Evolutionary conservation across 2,797 vertebrate genomes (phyloP), one percentile per base, ranked within the genome.

Genomic region (Triplophysa yarkandensis): DNA sequence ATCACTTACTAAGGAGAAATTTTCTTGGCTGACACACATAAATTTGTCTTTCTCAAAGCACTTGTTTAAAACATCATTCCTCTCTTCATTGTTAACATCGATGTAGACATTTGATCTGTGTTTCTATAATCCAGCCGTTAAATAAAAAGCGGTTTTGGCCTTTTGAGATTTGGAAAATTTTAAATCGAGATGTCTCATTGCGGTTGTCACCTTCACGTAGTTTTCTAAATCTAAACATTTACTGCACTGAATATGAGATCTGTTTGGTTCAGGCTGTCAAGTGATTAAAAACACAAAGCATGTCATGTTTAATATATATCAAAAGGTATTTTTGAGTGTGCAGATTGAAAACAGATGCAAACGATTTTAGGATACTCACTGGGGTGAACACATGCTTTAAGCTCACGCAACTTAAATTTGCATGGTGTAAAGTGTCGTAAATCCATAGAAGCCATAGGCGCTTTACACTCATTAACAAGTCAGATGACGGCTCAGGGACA

Each of bases 391-490:
- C 50, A 34, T 74, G 50, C 36, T 57, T 57, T 44, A 34, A 32
- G 39, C 28, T 46, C 11, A 28, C 58, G 50, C 52, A 70, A 74
- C 39, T 43, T 58, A 58, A 58, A 66, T 52, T 58, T 74, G 50
- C 62, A 23, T 58, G 39, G 71, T 27, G 71, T 36, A 58, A 66
- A 19, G n/a, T 66, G 63, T 74, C 52, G 41, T 74, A 66, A 74
- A 74, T 74, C 63, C 71, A 58, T 74, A 58, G 27, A 57, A 66
- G 71, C 62, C 71, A 10, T 1, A 1, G 52, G 71, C 52, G 28
- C 52, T 74, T 74, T 66, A 66, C 62, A 46, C 71, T 74, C 71
- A 66, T 66, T 74, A 74, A 66, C 62, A 74, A 52, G 71, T 65
- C 71, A 46, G 50, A 46, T 74, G 71, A 74, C 71, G 46, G 50